Evolutionary conservation across 1,140 invertebrate species (phyloP), one percentile per base, ranked within the genome.

Genomic region (Pinna nobilis): DNA sequence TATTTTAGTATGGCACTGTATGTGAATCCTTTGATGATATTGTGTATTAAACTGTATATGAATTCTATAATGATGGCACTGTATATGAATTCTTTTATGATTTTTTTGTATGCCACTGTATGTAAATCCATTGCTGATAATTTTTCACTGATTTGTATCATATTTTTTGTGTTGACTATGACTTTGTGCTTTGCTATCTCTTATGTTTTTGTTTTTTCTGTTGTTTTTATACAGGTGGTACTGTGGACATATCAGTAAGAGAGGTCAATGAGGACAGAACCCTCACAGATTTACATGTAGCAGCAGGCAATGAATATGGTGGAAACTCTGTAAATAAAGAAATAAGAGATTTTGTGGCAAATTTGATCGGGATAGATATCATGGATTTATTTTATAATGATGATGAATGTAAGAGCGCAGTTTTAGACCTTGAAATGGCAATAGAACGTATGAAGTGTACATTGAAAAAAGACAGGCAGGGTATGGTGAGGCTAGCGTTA

Each of bases 181-280:
- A n/a, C n/a, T n/a, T n/a, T n/a, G n/a, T n/a, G n/a, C n/a, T n/a
- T n/a, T n/a, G n/a, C n/a, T n/a, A n/a, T n/a, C n/a, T n/a, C n/a
- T n/a, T n/a, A n/a, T n/a, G n/a, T n/a, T n/a, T 50, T 20, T 3
- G 49, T 44, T 23, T 23, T 44, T 4, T 5, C 23, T 23, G 9
- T 3, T 39, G 11, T 47, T 65, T 49, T 4, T 6, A 18, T 20
- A 18, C 44, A 69, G 66, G 66, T n/a, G 66, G 66, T 28, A 69
- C 66, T n/a, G 37, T 69, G 13, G 66, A 69, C 15, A 47, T 69
- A 30, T 57, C 51, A 15, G 51, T 69, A 13, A 25, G 39, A 23
- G 44, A 69, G 37, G 66, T 69, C 6, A 28, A 41, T 3, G 25
- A 39, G 5, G 66, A 59, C 37, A 55, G 53, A 44, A 30, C 51